Percentiles rank a stretch among this genome's conserved stretches.
phyloP scores from a whole-genome alignment of 2,113 vertebrate species.

The Corvus cornix region DNA sequence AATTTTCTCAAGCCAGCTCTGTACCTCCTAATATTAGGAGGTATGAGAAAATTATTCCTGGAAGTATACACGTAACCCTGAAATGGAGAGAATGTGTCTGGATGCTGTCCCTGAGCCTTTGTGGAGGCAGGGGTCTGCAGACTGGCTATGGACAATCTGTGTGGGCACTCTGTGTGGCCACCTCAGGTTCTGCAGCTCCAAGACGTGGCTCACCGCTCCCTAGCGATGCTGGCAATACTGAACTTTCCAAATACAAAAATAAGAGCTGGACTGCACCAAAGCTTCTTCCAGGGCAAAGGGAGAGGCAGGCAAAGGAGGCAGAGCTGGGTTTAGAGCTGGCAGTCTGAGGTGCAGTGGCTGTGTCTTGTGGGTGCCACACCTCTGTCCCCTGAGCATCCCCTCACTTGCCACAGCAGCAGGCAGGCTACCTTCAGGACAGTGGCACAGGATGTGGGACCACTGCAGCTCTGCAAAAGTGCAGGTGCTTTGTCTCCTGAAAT shows the following conservation, averaged over 20 bases:
- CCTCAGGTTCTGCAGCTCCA: background rate
- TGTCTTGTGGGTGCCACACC: background rate
- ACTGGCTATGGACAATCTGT: background rate
- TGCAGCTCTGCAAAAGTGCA: background rate
- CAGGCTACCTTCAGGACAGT: background rate
- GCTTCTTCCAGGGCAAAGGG: background rate
- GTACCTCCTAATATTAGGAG: background rate
- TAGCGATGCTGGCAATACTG: fast-evolving
- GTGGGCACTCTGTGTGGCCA: background rate
- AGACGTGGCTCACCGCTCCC: background rate
- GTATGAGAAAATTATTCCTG: background rate
- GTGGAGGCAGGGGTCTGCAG: background rate
- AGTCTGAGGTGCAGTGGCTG: background rate
- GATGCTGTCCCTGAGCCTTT: background rate
- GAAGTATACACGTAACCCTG: background rate
- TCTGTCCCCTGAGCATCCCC: background rate
- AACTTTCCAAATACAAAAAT: background rate
- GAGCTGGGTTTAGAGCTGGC: background rate
- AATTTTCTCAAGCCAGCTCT: background rate
- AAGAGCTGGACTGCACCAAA: background rate
- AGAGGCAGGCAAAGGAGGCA: background rate
- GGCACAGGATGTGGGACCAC: background rate
- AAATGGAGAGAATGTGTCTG: background rate
- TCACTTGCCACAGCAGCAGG: background rate
- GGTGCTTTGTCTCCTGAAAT: background rate